Evolutionary conservation across 2,113 vertebrate species (phyloP), one percentile per base, ranked within the genome.

Genomic region (Petaurus breviceps): DNA sequence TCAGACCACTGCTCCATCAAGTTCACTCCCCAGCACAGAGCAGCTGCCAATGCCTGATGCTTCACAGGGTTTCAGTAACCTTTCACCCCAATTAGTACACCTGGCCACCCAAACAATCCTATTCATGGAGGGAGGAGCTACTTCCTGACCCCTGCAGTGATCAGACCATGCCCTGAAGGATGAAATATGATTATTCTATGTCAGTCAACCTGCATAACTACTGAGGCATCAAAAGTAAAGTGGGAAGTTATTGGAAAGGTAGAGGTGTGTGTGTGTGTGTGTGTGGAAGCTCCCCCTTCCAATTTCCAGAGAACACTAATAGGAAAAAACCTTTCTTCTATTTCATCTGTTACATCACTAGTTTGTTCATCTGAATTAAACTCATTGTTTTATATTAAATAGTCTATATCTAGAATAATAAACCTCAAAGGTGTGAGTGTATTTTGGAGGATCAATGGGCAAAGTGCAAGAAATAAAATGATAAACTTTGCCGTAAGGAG

Each of bases 291-390:
- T 26, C 4, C 47, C 26, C 31, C 24, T 95, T 95, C 93, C 55
- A 90, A 24, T 92, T 89, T 93, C 23, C 89, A 23, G 94, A 91
- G 52, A 95, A 92, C 25, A 46, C 25, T 94, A 94, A 92, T 95
- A 94, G 90, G 89, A 95, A 96, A 49, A 92, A 94, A 51, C 22
- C 26, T 8, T 94, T 9, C 51, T 96, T 96, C 37, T 9, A 49
- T 55, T 11, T 96, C 90, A 94, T 93, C 92, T n/a, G 96, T 46
- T 51, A 52, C 23, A 92, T 3, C 31, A 8, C 47, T 93, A 6
- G 26, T 89, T 96, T 68, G 90, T 84, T 97, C 9, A 95, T 96
- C 57, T 54, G 92, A 96, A 95, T 37, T 91, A 93, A 57, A 93
- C 11, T 43, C 95, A 95, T n/a, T 52, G 92, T 61, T 94, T 96